Base-by-base conservation (phyloP, 2,113 vertebrate genomes). In the Chlorodrepanis virens region DNA sequence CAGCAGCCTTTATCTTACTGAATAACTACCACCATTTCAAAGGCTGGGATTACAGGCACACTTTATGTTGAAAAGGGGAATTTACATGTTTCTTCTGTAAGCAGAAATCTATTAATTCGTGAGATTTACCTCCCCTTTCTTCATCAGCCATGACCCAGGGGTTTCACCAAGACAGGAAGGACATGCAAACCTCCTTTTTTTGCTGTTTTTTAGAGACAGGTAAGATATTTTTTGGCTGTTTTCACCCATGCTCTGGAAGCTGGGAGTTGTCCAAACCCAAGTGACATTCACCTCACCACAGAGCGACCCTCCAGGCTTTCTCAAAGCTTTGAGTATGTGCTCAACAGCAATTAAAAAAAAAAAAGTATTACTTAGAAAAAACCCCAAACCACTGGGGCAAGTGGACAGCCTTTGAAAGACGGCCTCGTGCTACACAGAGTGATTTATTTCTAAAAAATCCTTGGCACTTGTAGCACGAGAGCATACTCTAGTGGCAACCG, bases 401-500 rank as follows among this genome's bases (percentile, higher is more conserved):
- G 35, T 24, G 27, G 53, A 85, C 80, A 86, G 65, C 37, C 5
- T 63, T 60, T 56, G 83, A 59, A 79, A 90, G 40, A n/a, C 25
- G 6, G 49, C 23, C 74, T 86, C 54, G 25, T 79, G 54, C 89
- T 90, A 11, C 75, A 29, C 17, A 2, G 59, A 35, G 12, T n/a
- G 67, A 54, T 87, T 88, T 89, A 74, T 64, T 87, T 25, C 20
- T 80, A 11, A 80, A 33, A 45, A 47, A 39, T 70, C 69, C 49
- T 42, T 90, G 78, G 83, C 78, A 98, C 93, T 96, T 63, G 87
- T 21, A 88, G 95, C 98, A 80, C 96, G 89, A 96, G 94, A 98
- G 98, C 94, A 96, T 96, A 83, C 98, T 98, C 98, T 98, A 98
- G 98, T 97, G 98, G 97, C 69, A 85, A 90, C 63, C 18, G 79